Conservation (phyloP, 2,113 vertebrate genomes). For the Misgurnus anguillicaudatus region DNA sequence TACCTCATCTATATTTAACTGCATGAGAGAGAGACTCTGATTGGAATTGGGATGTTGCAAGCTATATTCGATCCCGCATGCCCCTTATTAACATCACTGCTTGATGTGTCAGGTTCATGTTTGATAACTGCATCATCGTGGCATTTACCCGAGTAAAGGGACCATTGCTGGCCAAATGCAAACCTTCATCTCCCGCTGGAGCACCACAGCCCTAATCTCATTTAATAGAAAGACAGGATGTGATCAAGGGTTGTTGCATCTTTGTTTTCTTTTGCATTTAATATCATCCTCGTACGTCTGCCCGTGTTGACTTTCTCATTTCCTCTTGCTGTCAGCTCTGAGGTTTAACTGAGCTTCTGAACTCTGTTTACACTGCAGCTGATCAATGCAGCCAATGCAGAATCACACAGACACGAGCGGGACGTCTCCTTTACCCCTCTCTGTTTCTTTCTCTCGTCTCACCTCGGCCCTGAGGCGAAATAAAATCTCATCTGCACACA, state of each 20-base stretch:
- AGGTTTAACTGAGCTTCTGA: slow-evolving; percentile 23
- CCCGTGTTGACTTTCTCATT: slow-evolving; percentile 12
- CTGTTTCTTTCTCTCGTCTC: neutral
- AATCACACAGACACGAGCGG: slow-evolving; percentile 32
- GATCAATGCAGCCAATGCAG: slow-evolving; percentile 24
- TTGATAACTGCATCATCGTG: no score
- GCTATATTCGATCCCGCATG: no score
- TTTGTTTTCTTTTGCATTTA: neutral
- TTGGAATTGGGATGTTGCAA: no score
- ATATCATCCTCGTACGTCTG: neutral
- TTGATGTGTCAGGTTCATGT: no score
- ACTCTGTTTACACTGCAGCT: slow-evolving; percentile 35
- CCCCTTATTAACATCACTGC: no score
- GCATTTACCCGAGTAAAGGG: no score
- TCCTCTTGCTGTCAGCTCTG: neutral
- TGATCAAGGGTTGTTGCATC: neutral
- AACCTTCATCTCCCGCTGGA: no score
- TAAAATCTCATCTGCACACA: slow-evolving; percentile 12
- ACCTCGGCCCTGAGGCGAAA: slow-evolving; percentile 7
- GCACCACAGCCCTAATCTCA: neutral
- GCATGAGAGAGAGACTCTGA: no score
- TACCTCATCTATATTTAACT: neutral
- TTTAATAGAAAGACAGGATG: no score
- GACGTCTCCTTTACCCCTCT: slow-evolving; percentile 26
- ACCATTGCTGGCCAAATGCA: no score